Evolutionary conservation across 2,113 vertebrate genomes (phyloP).

Genomic region (Phodopus roborovskii): DNA sequence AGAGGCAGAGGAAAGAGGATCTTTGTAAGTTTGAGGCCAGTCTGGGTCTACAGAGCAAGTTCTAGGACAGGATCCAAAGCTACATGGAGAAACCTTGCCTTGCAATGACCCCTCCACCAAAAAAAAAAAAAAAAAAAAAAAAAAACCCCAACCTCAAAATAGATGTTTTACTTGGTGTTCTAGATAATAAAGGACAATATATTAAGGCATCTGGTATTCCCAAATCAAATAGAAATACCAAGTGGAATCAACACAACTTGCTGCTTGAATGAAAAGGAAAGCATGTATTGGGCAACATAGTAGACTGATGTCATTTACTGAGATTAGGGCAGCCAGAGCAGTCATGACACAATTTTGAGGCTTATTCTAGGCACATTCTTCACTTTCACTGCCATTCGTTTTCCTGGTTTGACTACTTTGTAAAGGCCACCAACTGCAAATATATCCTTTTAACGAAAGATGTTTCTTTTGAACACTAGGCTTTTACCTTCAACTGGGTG

Average conservation of each 20-base stretch:
- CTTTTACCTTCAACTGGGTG: background rate
- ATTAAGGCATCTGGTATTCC: background rate
- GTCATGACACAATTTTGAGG: background rate
- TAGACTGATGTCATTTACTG: background rate
- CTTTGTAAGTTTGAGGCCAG: too few relatives aligned
- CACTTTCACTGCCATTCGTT: background rate
- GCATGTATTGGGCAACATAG: background rate
- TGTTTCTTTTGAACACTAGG: background rate
- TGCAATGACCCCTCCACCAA: too few relatives aligned
- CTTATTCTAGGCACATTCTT: background rate
- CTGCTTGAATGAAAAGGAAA: background rate
- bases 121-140: too few relatives aligned
- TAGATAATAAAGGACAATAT: background rate
- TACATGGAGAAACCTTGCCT: too few relatives aligned
- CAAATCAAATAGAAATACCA: background rate
- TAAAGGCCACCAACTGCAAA: background rate
- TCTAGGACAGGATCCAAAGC: too few relatives aligned
- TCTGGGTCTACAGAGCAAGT: too few relatives aligned
- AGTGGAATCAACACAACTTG: background rate
- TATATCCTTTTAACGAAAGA: background rate
- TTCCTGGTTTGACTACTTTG: background rate
- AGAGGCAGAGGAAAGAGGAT: too few relatives aligned
- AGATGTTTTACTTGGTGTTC: background rate
- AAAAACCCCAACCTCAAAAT: background rate
- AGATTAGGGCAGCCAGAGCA: background rate